phyloP scores from a whole-genome alignment of 2,888 invertebrate species.

The Sesamia inferens region DNA sequence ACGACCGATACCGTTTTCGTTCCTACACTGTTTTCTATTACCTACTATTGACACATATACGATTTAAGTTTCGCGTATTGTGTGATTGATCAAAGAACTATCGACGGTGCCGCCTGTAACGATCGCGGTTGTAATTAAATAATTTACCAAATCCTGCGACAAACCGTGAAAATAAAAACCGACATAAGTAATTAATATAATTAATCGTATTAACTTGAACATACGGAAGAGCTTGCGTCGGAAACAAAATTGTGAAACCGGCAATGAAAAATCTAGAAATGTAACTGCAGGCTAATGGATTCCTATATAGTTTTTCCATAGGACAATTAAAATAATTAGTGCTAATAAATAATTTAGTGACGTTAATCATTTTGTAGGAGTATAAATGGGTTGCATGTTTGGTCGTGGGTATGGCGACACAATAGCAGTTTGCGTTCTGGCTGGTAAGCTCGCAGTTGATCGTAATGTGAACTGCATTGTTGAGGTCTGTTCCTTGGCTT shows the following conservation, averaged over 20 bases:
- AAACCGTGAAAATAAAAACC: conserved; percentile 11
- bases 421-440: conserved; percentile 36
- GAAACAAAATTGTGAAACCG: conserved; percentile 7
- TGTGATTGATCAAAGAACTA: not conserved
- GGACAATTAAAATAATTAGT: conserved; percentile 15
- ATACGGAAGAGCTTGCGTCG: conserved; percentile 9
- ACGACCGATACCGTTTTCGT: too few species aligned
- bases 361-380: conserved; percentile 22
- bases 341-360: conserved; percentile 15
- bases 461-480: conserved; percentile 52
- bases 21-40: too few species aligned
- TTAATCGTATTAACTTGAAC: conserved; percentile 1
- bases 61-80: conserved; percentile 4
- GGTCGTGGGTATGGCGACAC: conserved; percentile 45
- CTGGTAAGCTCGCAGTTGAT: conserved; percentile 15
- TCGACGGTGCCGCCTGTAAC: not conserved
- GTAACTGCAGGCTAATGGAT: not conserved
- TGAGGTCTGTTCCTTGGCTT: conserved; percentile 40
- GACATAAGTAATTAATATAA: not conserved
- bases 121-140: conserved; percentile 9
- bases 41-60: too few species aligned
- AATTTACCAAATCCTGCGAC: conserved; percentile 28
- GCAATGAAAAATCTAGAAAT: conserved; percentile 7
- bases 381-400: conserved; percentile 39
- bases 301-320: not conserved